Evolutionary conservation across 2,113 vertebrate genomes (phyloP).

Genomic region (Sphaerodactylus townsendi): DNA sequence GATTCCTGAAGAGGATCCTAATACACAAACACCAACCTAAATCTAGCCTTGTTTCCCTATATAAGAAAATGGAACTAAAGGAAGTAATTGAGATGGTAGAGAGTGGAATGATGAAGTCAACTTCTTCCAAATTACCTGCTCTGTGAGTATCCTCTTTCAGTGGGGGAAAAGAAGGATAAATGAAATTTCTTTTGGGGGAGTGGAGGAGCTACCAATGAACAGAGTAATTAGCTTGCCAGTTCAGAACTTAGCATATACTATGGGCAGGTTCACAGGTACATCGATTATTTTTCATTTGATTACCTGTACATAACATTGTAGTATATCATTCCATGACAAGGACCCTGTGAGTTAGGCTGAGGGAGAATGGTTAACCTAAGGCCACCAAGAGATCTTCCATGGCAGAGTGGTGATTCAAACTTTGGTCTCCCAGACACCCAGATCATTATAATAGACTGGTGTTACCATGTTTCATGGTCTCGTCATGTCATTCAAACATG

Average conservation of each 20-base stretch:
- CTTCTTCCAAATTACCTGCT: slow-evolving; percentile 67
- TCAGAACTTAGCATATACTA: not conserved
- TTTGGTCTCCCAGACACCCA: no score
- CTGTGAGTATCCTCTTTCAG: slow-evolving; percentile 75
- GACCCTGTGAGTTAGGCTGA: no score
- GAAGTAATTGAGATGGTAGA: slow-evolving; percentile 91
- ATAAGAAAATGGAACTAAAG: slow-evolving; percentile 95
- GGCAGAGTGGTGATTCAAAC: no score
- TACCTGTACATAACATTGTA: no score
- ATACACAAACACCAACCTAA: slow-evolving; percentile 84
- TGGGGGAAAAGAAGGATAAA: no score
- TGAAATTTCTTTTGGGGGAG: not conserved
- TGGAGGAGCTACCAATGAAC: not conserved
- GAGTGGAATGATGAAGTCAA: slow-evolving; percentile 73
- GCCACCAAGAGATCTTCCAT: no score
- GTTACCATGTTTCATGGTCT: no score
- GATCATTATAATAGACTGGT: no score
- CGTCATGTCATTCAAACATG: no score
- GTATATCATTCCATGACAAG: no score
- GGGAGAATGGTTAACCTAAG: no score
- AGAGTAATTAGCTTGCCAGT: not conserved
- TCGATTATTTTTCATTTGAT: not conserved
- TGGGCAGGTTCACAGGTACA: not conserved
- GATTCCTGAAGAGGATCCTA: slow-evolving; percentile 86
- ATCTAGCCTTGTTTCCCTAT: slow-evolving; percentile 91